These are phyloP conservation scores for Tenthredo livida DNA, from an alignment of 2,888 invertebrate species.

Conservation along the genomic window DNA sequence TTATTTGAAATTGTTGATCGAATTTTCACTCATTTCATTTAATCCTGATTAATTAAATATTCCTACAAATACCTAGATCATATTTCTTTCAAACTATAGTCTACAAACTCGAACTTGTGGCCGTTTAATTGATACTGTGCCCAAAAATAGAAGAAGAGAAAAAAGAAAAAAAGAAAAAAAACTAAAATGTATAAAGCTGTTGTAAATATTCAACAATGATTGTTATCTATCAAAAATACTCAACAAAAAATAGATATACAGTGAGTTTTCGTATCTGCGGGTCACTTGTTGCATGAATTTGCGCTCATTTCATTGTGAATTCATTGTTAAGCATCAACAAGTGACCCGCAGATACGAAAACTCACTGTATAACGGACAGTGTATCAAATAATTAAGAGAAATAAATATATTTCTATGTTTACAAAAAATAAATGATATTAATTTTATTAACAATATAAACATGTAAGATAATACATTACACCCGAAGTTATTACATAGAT, in stretches of 20 bases:
- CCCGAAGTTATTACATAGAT: constrained; percentile 11
- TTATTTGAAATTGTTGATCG: neutral
- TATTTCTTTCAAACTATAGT: constrained; percentile 26
- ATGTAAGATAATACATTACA: constrained; percentile 4
- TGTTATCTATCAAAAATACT: constrained; percentile 3
- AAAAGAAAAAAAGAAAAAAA: neutral
- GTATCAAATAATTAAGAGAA: constrained; percentile 41
- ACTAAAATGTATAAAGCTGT: constrained; percentile 39
- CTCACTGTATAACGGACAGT: constrained; percentile 24
- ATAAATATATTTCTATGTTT: constrained; percentile 53
- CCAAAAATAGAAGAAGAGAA: neutral
- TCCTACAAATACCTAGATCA: constrained; percentile 15
- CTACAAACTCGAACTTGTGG: constrained; percentile 18
- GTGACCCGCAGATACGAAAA: no score
- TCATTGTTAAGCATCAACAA: no score
- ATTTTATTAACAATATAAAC: constrained; percentile 5
- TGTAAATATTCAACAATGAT: constrained; percentile 41
- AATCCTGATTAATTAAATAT: neutral
- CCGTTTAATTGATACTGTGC: constrained; percentile 27
- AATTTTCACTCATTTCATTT: neutral
- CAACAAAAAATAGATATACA: neutral
- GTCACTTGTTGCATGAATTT: no score
- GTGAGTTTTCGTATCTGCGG: no score
- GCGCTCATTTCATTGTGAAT: no score
- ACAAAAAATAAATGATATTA: constrained; percentile 25